These are phyloP conservation scores for Asobara japonica DNA, from an alignment of 1,140 invertebrate species.

Conservation along the genomic window DNA sequence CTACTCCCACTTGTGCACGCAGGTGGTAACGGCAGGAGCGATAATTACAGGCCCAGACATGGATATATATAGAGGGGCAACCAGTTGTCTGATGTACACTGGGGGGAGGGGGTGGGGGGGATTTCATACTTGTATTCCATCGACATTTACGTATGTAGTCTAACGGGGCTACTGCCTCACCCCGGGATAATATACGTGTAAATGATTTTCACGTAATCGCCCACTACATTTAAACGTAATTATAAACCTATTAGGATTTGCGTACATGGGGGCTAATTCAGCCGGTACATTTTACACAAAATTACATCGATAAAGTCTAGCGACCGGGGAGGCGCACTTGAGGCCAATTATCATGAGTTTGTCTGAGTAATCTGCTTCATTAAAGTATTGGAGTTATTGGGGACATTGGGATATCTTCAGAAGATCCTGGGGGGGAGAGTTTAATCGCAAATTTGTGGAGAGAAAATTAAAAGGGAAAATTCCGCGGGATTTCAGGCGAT, in stretches of 20 bases:
- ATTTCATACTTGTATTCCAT: conserved; percentile 3
- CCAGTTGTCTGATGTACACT: conserved; percentile 16
- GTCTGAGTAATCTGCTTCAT: not conserved
- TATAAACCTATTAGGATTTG: conserved; percentile 52
- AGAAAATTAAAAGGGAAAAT: not conserved
- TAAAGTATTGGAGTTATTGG: not conserved
- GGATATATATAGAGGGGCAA: not conserved
- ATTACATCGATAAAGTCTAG: not conserved
- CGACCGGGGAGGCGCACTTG: not conserved
- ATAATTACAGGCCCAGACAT: conserved; percentile 36
- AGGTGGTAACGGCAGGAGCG: conserved; percentile 41
- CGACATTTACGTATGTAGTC: conserved; percentile 3
- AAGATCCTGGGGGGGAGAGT: too few relatives aligned
- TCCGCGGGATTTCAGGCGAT: not conserved
- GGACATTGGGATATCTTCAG: too few relatives aligned
- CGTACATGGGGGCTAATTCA: not conserved
- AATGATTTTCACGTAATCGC: conserved; percentile 50
- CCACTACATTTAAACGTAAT: conserved; percentile 45
- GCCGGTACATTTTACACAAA: not conserved
- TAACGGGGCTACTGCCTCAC: not conserved
- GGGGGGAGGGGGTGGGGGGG: too few relatives aligned
- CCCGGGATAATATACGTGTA: conserved; percentile 21
- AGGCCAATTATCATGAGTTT: conserved; percentile 8
- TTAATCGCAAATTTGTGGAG: too few relatives aligned
- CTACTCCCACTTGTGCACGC: conserved; percentile 27